A percentile compares a stretch with the other conserved stretches of the same genome.
Conservation (phyloP, 2,113 vertebrate species). For the Mormyrus iriodes region DNA sequence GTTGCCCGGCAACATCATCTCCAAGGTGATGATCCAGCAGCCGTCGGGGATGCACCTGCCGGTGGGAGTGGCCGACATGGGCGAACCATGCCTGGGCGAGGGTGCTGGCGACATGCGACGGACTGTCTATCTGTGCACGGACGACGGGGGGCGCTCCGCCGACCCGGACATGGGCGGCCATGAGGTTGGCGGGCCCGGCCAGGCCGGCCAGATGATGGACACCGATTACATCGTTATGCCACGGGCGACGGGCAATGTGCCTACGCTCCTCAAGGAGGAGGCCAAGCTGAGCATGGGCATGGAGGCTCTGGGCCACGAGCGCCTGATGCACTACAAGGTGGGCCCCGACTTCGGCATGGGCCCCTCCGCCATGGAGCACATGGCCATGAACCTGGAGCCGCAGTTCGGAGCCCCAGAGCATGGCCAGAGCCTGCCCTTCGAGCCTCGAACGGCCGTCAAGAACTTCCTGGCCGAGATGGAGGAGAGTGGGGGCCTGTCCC, state of each 20-base stretch:
- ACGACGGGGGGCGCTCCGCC: slow-evolving; percentile 81
- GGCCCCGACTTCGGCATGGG: slow-evolving; percentile 87
- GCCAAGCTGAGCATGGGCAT: slow-evolving; percentile 89
- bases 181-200: slow-evolving; percentile 61
- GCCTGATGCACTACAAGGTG: slow-evolving; percentile 95
- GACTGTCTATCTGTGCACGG: slow-evolving; percentile 94
- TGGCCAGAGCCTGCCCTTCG: slow-evolving; percentile 90
- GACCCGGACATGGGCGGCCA: slow-evolving; percentile 82
- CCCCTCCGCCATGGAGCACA: slow-evolving; percentile 86
- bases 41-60: slow-evolving; percentile 87
- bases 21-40: slow-evolving; percentile 97
- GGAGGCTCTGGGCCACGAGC: slow-evolving; percentile 88
- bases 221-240: slow-evolving; percentile 99
- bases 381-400: slow-evolving; percentile 84
- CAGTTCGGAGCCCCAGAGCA: slow-evolving; percentile 84
- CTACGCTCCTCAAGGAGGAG: slow-evolving; percentile 86
- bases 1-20: slow-evolving; percentile 94
- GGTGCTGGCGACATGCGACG: slow-evolving; percentile 76
- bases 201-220: slow-evolving; percentile 89
- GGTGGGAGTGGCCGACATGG: slow-evolving; percentile 82
- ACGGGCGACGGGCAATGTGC: slow-evolving; percentile 67
- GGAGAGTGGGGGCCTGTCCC: slow-evolving; percentile 80
- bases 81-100: slow-evolving; percentile 82
- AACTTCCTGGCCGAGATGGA: slow-evolving; percentile 98
- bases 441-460: slow-evolving; percentile 95